Percentiles rank a stretch among this genome's conserved stretches.
These are phyloP conservation scores for Amblyopsis rosae DNA, from an alignment of 2,113 vertebrate species.

Conservation along the genomic window DNA sequence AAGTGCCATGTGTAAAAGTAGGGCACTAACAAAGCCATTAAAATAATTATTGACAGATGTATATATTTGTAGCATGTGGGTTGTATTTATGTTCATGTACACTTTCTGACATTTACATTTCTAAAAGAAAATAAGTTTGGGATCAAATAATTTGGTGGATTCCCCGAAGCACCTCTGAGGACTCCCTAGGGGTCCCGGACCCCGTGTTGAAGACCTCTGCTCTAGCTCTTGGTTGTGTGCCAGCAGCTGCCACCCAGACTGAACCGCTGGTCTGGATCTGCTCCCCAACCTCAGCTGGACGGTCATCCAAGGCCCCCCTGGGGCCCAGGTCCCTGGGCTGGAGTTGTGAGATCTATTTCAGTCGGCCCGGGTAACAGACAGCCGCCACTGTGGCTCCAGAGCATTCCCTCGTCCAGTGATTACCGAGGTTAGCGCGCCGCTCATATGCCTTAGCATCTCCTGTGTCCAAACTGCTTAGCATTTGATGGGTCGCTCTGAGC, in stretches of 20 bases:
- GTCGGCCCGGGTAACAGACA: constrained; percentile 66
- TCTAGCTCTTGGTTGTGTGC: too few species aligned
- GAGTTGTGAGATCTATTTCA: constrained; percentile 80
- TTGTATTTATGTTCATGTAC: too few species aligned
- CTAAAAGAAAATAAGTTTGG: too few species aligned
- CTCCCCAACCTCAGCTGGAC: constrained; percentile 53
- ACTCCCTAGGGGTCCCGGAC: too few species aligned
- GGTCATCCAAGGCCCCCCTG: constrained; percentile 53
- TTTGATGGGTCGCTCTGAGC: constrained; percentile 69
- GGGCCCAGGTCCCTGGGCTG: constrained; percentile 50
- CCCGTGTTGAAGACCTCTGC: too few species aligned
- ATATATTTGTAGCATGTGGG: too few species aligned
- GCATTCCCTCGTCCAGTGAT: constrained; percentile 60
- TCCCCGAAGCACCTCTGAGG: too few species aligned
- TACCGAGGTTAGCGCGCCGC: constrained; percentile 52
- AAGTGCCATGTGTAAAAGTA: too few species aligned
- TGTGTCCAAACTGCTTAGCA: constrained; percentile 73
- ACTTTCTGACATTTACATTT: too few species aligned
- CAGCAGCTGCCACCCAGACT: background rate
- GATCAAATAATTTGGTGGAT: too few species aligned
- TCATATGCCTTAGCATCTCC: constrained; percentile 73
- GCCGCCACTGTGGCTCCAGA: constrained; percentile 59
- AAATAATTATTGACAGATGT: too few species aligned
- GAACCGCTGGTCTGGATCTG: constrained; percentile 35
- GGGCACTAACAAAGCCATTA: too few species aligned